Conservation (phyloP, 2,797 vertebrate genomes). For the Enoplosus armatus region DNA sequence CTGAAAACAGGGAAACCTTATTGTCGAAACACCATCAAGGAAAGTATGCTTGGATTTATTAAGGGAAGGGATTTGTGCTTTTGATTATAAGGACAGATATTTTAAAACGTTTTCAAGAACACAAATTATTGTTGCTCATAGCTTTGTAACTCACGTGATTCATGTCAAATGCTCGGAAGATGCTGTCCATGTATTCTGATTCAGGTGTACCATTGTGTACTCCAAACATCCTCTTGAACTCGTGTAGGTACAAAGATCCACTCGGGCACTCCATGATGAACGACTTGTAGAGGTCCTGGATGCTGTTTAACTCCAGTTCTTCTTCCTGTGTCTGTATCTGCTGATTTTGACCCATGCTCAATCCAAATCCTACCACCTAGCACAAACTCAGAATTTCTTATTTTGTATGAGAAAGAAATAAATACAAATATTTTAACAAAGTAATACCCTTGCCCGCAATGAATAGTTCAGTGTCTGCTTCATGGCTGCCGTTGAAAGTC, state of each 20-base stretch:
- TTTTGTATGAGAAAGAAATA: background rate
- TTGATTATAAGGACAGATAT: background rate
- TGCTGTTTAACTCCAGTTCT: constrained; percentile 61
- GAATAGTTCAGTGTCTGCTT: background rate
- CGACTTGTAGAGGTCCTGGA: constrained; percentile 72
- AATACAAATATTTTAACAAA: background rate
- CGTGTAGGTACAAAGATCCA: constrained; percentile 67
- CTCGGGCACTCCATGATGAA: constrained; percentile 74
- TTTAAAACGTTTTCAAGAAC: background rate
- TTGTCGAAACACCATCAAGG: background rate
- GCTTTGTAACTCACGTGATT: constrained; percentile 63
- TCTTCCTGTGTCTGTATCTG: constrained; percentile 15
- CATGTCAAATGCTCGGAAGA: constrained; percentile 74
- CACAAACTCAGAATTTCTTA: background rate
- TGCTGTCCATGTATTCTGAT: constrained; percentile 65
- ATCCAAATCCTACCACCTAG: background rate
- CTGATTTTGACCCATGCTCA: constrained; percentile 55
- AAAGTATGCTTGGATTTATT: background rate
- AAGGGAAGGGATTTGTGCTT: background rate
- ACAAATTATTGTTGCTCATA: background rate
- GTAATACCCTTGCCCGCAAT: background rate
- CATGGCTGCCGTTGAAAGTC: background rate
- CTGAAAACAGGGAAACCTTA: constrained; percentile 31
- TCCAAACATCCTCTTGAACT: constrained; percentile 78
- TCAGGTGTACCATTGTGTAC: constrained; percentile 59